Conservation (phyloP, 2,797 vertebrate genomes). For the Aldrovandia affinis region DNA sequence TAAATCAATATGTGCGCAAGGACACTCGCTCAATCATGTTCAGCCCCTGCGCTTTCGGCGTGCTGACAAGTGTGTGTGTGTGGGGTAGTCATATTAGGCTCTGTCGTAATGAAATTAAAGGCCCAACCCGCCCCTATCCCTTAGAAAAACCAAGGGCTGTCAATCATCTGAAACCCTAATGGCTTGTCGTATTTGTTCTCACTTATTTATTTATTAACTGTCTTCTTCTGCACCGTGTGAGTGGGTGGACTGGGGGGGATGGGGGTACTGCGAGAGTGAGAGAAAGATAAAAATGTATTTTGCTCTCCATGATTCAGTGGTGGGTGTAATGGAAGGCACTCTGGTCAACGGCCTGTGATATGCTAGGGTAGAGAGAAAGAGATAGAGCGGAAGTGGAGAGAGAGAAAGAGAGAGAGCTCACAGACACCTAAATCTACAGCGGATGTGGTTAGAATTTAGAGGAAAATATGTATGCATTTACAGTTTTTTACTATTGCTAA, state of each 20-base stretch:
- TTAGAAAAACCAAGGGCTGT: slow-evolving; percentile 51
- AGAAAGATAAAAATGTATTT: slow-evolving; percentile 30
- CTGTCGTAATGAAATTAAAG: slow-evolving; percentile 60
- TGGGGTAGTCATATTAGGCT: slow-evolving; percentile 43
- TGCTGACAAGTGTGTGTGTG: slow-evolving; percentile 35
- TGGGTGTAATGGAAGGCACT: slow-evolving; percentile 66
- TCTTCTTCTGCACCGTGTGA: slow-evolving; percentile 19
- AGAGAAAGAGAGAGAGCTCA: slow-evolving; percentile 11
- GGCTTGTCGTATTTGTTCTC: not conserved
- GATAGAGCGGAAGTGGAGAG: not conserved
- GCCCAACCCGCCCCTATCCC: slow-evolving; percentile 43
- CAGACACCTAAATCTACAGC: not conserved
- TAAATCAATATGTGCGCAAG: slow-evolving; percentile 36
- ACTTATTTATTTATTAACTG: slow-evolving; percentile 28
- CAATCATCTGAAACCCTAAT: slow-evolving; percentile 46
- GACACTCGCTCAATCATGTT: slow-evolving; percentile 41
- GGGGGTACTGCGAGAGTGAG: slow-evolving; percentile 44
- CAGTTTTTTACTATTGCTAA: too few relatives aligned
- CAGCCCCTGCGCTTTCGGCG: slow-evolving; percentile 26
- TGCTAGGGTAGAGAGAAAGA: slow-evolving; percentile 52
- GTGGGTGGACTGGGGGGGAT: slow-evolving; percentile 35
- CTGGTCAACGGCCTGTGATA: slow-evolving; percentile 46
- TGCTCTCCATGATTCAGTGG: slow-evolving; percentile 55
- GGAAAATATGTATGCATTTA: too few relatives aligned
- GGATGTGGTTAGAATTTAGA: not conserved